Evolutionary conservation across 2,888 invertebrate species (phyloP).

Genomic region (Clivina fossor): DNA sequence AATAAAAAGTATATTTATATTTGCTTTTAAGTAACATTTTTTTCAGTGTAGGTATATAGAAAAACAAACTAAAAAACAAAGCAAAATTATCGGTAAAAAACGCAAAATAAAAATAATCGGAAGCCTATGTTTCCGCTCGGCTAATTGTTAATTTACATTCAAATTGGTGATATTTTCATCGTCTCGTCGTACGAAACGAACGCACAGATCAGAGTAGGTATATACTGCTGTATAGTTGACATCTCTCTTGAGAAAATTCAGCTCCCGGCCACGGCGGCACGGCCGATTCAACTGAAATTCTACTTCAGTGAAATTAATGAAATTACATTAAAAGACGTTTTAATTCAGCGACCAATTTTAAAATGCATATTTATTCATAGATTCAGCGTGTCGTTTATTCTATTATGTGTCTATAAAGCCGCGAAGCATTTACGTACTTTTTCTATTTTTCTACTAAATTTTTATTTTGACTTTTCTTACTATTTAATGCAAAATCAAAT

Average conservation of each 20-base stretch:
- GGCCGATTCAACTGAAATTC: constrained; percentile 6
- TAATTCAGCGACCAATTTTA: constrained; percentile 11
- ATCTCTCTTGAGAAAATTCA: too few species aligned
- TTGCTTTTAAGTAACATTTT: too few species aligned
- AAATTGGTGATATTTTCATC: constrained; percentile 27
- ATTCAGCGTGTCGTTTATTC: constrained; percentile 27
- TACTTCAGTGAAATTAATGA: constrained; percentile 23
- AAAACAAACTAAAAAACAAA: constrained; percentile 1
- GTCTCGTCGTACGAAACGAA: too few species aligned
- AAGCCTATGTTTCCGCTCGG: constrained; percentile 16
- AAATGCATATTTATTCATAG: constrained; percentile 34
- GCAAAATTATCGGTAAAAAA: constrained; percentile 13
- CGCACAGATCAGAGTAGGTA: too few species aligned
- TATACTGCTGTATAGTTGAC: too few species aligned
- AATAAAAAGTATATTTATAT: too few species aligned
- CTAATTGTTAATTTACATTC: constrained; percentile 30
- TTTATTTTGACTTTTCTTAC: too few species aligned
- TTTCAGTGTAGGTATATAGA: too few species aligned
- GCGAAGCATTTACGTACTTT: too few species aligned
- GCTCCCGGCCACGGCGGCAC: constrained; percentile 6
- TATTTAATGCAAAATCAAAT: too few species aligned
- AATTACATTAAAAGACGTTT: constrained; percentile 22
- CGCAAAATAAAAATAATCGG: not conserved
- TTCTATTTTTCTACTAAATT: too few species aligned
- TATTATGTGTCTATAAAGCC: constrained; percentile 26